Base-by-base conservation (phyloP, 2,113 vertebrate genomes). In the Oryzias javanicus region DNA sequence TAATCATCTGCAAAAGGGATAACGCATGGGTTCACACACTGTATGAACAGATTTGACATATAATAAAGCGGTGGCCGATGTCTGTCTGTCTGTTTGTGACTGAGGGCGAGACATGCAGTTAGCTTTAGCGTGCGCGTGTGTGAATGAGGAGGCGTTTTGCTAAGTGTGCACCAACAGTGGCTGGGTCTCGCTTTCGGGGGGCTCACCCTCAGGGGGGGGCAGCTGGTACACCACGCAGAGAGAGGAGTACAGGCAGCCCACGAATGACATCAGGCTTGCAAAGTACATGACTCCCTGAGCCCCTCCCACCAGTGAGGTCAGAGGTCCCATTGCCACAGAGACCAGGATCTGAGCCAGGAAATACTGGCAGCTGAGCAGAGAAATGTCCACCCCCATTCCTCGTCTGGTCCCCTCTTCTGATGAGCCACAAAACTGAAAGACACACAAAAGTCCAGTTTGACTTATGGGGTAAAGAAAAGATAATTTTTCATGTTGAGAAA, bases 241-340 rank as follows among this genome's bases (percentile, higher is more conserved):
- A 20, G 96, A 98, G 52, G 96, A 98, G 83, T 97, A 97, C 78
- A 95, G 79, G 78, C 96, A 98, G 82, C 95, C 96, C 76, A 97
- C 90, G 89, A 98, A 98, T 70, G 96, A 92, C 91, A 97, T 89
- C 64, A 96, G 89, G 88, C 95, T 97, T 67, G 96, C 82, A 86
- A 98, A 98, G 90, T 98, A 98, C 96, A 98, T 98, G 84, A 96
- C 95, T 0, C 95, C 95, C 2, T 90, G 95, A 91, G 96, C 94
- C 6, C 95, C 97, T 73, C 96, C 96, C 80, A 98, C 96, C 6
- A 94, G 91, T 0, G 96, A 92, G 0, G 96, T 98, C 86, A 98
- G 91, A 1, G 96, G 96, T 69, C 96, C 96, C 93, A 98, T 95
- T 69, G 94, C 91, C 84, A 98, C 72, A 4, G 96, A 94, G 67